Evolutionary conservation across 2,888 invertebrate genomes (phyloP), one percentile per base, ranked within the genome.

Genomic region (Unio pictorum): DNA sequence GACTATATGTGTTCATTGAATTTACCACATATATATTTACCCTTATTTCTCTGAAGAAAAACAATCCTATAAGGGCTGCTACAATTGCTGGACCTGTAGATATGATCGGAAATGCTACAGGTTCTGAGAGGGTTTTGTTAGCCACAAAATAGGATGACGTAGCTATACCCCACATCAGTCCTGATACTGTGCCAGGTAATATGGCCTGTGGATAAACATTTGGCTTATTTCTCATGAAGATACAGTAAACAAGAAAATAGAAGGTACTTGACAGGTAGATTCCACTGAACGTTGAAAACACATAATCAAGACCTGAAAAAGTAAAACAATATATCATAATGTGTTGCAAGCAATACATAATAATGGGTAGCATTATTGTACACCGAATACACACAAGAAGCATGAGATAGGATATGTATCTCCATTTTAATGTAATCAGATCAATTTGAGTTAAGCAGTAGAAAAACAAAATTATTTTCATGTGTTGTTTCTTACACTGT

Each of bases 91-190:
- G 91, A 28, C 89, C 84, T 34, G 91, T 89, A 28, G 91, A 88
- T 20, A 91, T 88, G 62, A 91, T 91, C 20, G 91, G 91, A 74
- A 91, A 91, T 30, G 90, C 88, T 67, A 91, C 89, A n/a, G 91
- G 84, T 75, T 91, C 90, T 1, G 90, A 90, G 45, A 92, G 84
- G 4, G 85, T 82, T 68, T 89, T 86, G 81, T 92, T 92, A 45
- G 92, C 91, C 20, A 92, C 81, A 82, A 92, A 91, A 87, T 91
- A 92, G 56, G 87, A 83, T 7, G 88, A 81, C n/a, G 90, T 89
- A 28, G 91, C 92, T 11, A 91, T 76, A 6, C 86, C 90, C 91
- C 92, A 92, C 86, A 92, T 87, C 15, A 89, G 61, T 0, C 92
- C 92, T 5, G 90, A 88, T n/a, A 89, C 72, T 58, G 91, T 78